phyloP scores from a whole-genome alignment of 37 sponge, comb jelly and placozoan species.

The Crambe crambe region DNA sequence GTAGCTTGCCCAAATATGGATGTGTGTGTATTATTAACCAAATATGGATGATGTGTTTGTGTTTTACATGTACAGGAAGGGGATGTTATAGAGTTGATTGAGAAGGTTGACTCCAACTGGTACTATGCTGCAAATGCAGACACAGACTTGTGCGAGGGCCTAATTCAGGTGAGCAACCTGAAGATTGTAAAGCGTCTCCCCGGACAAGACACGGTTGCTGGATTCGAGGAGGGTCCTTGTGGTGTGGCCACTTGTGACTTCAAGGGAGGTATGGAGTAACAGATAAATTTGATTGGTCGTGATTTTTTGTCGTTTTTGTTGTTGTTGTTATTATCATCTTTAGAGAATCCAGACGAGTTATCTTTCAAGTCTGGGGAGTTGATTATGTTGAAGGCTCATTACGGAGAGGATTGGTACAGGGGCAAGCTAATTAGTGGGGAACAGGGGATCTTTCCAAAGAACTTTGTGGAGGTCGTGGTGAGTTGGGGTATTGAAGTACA shows the following conservation, averaged over 20 bases:
- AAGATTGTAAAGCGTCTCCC: slow-evolving; percentile 63
- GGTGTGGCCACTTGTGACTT: slow-evolving; percentile 56
- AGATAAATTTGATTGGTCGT: neutral
- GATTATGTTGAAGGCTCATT: slow-evolving; percentile 67
- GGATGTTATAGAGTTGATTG: slow-evolving; percentile 78
- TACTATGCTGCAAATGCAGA: slow-evolving; percentile 58
- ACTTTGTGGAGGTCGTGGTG: slow-evolving; percentile 78
- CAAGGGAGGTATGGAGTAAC: slow-evolving; percentile 48
- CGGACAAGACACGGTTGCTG: slow-evolving; percentile 40
- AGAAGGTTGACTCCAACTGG: slow-evolving; percentile 74
- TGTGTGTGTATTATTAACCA: no score
- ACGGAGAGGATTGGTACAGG: slow-evolving; percentile 73
- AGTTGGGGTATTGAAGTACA: neutral
- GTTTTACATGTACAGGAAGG: slow-evolving; percentile 47
- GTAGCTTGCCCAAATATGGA: no score
- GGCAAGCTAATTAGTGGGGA: slow-evolving; percentile 61
- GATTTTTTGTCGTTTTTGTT: neutral
- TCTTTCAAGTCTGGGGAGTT: slow-evolving; percentile 69
- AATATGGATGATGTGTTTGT: no score
- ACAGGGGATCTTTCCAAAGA: slow-evolving; percentile 76
- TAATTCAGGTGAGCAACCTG: slow-evolving; percentile 34
- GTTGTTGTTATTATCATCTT: no score
- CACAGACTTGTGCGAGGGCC: slow-evolving; percentile 36
- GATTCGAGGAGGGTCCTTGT: slow-evolving; percentile 70
- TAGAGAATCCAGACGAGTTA: slow-evolving; percentile 70